Conservation (phyloP, 2,113 vertebrate genomes). For the Cephalopterus ornatus region DNA sequence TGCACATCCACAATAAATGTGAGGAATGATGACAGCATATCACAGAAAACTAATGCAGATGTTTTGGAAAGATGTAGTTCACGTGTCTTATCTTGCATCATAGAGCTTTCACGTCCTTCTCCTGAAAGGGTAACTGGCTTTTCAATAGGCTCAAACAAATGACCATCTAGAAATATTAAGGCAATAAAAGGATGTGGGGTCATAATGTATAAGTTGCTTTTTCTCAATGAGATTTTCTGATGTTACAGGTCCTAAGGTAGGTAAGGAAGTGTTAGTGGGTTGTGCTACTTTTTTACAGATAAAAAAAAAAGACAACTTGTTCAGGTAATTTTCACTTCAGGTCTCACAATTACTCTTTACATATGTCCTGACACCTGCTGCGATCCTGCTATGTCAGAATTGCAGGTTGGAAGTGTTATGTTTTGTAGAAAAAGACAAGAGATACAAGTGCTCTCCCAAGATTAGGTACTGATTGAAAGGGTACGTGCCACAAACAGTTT, state of each 20-base stretch:
- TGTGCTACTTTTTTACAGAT: background rate
- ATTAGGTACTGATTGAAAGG: background rate
- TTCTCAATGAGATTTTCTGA: background rate
- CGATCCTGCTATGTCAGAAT: background rate
- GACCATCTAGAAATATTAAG: conserved; percentile 43
- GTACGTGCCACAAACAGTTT: background rate
- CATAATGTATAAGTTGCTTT: background rate
- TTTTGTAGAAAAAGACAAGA: background rate
- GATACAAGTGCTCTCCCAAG: background rate
- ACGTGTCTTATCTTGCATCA: background rate
- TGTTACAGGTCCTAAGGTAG: background rate
- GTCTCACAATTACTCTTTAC: background rate
- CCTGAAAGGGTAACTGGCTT: conserved; percentile 19
- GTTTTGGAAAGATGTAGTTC: conserved; percentile 46
- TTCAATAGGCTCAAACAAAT: conserved; percentile 47
- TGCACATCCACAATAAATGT: conserved; percentile 22
- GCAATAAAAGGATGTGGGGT: conserved; percentile 12
- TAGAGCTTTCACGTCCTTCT: background rate
- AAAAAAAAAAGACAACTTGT: background rate
- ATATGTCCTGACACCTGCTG: background rate
- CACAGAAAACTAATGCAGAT: conserved; percentile 53
- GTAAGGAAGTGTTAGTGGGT: background rate
- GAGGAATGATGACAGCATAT: conserved; percentile 32
- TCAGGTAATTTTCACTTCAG: background rate
- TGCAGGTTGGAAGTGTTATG: background rate